Evolutionary conservation across 2,113 vertebrate genomes (phyloP).

Genomic region (Gallinago media): DNA sequence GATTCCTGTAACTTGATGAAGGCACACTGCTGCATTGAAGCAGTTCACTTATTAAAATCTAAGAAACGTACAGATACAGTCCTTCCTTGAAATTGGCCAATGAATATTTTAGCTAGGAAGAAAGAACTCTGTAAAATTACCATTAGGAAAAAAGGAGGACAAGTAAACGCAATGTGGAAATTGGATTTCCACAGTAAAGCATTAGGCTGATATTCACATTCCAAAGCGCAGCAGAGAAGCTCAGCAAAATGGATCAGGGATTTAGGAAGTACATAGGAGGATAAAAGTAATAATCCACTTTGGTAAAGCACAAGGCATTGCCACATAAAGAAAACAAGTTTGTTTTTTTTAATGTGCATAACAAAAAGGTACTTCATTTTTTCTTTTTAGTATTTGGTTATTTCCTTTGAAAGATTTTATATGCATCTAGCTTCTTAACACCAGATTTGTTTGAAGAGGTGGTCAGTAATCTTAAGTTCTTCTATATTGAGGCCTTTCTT

Average conservation of each 20-base stretch:
- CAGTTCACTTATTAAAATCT: background rate
- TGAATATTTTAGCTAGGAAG: background rate
- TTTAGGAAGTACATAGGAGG: background rate
- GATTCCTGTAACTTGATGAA: background rate
- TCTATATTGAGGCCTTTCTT: background rate
- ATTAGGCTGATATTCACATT: background rate
- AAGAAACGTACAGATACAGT: background rate
- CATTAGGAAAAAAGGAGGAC: background rate
- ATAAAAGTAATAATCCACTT: background rate
- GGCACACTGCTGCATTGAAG: background rate
- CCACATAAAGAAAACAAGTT: background rate
- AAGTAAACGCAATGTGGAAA: background rate
- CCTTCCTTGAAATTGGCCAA: background rate
- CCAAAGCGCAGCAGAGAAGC: background rate
- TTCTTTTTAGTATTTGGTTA: background rate
- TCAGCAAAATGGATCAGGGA: background rate
- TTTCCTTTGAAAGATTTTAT: background rate
- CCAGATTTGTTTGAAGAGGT: background rate
- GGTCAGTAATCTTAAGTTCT: background rate
- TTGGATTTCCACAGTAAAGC: background rate
- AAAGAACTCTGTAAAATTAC: background rate
- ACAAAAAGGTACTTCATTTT: background rate
- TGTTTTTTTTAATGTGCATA: background rate
- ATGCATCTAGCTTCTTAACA: background rate
- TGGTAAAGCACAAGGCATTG: background rate